These are phyloP conservation scores for Lepilemur ruficaudatus DNA, from an alignment of 2,797 vertebrate genomes.

Conservation along the genomic window DNA sequence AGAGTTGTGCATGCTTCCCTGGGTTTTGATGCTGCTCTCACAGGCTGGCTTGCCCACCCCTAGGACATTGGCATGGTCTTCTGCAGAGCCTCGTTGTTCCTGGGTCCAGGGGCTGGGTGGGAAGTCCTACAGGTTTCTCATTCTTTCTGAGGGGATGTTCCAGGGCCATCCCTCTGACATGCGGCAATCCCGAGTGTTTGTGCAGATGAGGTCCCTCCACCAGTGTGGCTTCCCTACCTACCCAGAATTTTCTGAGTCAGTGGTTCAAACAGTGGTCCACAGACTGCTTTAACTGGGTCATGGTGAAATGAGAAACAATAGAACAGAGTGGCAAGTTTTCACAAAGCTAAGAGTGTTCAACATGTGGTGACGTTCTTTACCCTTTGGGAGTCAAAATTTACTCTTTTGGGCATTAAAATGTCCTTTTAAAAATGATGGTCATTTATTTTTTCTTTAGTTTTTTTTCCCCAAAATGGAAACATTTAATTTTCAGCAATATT, in stretches of 20 bases:
- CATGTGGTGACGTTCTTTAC: neutral
- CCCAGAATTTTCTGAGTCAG: neutral
- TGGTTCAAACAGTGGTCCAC: neutral
- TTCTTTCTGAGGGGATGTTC: neutral
- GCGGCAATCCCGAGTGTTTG: neutral
- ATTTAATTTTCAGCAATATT: conserved; percentile 20
- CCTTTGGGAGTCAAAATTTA: neutral
- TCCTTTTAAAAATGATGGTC: neutral
- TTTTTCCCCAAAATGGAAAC: conserved; percentile 25
- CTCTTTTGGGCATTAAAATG: neutral
- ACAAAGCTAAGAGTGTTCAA: neutral
- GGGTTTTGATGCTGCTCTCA: neutral
- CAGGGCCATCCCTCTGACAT: neutral
- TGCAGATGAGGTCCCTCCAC: neutral
- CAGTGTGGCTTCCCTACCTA: neutral
- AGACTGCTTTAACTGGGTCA: neutral
- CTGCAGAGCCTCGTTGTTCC: neutral
- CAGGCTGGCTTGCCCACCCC: no score
- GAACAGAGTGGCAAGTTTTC: neutral
- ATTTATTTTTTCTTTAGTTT: conserved; percentile 13
- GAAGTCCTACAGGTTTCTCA: neutral
- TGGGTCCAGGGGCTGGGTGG: neutral
- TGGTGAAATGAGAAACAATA: neutral
- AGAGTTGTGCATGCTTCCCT: no score
- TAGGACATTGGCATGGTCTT: neutral